Base-by-base conservation (phyloP, 64 coral and sea anemone genomes). In the Stylophora pistillata region DNA sequence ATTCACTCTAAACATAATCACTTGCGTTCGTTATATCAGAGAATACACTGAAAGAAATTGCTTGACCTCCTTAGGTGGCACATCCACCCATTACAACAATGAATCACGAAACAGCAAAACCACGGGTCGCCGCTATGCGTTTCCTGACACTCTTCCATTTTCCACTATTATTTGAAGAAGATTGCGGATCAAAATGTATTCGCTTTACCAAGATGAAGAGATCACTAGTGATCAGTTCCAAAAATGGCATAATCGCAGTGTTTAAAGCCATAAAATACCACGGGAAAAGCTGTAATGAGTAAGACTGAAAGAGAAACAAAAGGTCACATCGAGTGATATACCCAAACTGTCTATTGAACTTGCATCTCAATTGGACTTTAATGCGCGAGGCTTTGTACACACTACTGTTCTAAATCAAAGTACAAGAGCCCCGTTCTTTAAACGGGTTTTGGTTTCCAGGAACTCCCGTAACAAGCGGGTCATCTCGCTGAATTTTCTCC, bases 401-500 rank as follows among this genome's bases (percentile, higher is more conserved):
- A 58, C 27, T 3, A 54, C n/a, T 61, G 54, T 64, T 74, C 71
- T 75, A 87, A 53, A 87, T 59, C 56, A 87, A 75, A 73, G 71
- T 87, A 75, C 85, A 87, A 58, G 53, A 32, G 55, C 70, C 31
- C 41, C 54, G 74, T 10, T 87, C 85, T 73, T 76, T 73, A 47
- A 87, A 87, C n/a, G 85, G 85, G 53, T 87, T 87, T 74, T 87
- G 70, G 27, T 76, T 76, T 9, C 70, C 54, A 9, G 85, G 85
- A 32, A 87, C 70, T 5, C 85, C 85, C 3, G 28, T 58, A 58
- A 87, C 85, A 1, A 87, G 85, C 10, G 85, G 85, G 21, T 87
- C 85, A 58, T 87, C 85, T 31, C 70, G 27, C 47, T 76, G 73
- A 47, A 74, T 73, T 74, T 87, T 87, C 27, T 87, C 85, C 70